Base-by-base conservation (phyloP, 2,113 vertebrate genomes). In the Etheostoma cragini region DNA sequence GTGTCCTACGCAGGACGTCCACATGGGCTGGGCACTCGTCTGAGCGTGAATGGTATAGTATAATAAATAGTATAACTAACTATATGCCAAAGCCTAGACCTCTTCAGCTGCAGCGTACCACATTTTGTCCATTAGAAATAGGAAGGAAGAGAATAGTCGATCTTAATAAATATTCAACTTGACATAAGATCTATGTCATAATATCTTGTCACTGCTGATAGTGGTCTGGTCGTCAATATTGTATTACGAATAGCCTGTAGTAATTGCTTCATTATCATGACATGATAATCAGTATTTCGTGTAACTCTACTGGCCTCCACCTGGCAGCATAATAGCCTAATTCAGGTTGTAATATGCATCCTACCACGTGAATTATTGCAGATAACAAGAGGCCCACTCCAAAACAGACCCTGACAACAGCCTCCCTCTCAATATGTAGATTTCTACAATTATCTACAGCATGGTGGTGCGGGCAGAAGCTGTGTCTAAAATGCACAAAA, bases 401-500 rank as follows among this genome's bases (percentile, higher is more conserved):
- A 87, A 89, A 87, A 83, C 70, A 80, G 75, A 87, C 74, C 68
- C 65, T 13, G 80, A 83, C 86, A 83, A 89, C 85, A 81, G 76
- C 61, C 72, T 82, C 74, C 80, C 92, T 88, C 86, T 93, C 91
- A 94, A 93, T 92, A 94, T 94, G 93, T 91, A 94, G 92, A 95
- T 94, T 93, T 91, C 72, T 53, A 93, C 93, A 94, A 94, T 94
- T 93, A 94, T 91, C 91, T 93, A 88, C 91, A 91, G 90, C 82
- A 42, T 90, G 89, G 90, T 67, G 66, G 82, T 47, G 72, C 77
- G 60, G 83, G 61, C 81, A 84, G 91, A 93, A 89, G 92, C 94
- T 92, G 93, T 95, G 94, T 94, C 91, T 89, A 94, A 95, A 94
- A 94, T 85, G 93, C 92, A 90, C 89, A 92, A 94, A 94, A 94